Conservation (phyloP, 2,888 invertebrate species). For the Ichneumoninae sp. region DNA sequence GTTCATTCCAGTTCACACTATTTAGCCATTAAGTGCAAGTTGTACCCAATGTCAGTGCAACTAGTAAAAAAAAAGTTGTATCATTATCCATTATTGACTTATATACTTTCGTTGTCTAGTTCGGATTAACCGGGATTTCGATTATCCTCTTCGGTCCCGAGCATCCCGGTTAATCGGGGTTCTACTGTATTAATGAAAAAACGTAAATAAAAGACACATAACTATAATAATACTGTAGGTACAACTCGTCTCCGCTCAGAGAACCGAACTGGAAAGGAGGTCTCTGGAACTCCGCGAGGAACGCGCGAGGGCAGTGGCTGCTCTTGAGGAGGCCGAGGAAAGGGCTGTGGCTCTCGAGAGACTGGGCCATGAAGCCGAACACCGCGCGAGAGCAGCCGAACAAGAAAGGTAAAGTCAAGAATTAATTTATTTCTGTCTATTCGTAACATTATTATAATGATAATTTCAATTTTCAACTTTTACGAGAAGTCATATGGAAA, state of each 20-base stretch:
- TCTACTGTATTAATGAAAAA: neutral
- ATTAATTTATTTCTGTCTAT: neutral
- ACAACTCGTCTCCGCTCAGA: conserved; percentile 92
- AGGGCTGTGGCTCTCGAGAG: conserved; percentile 94
- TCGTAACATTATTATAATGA: too few species aligned
- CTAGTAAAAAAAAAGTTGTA: too few species aligned
- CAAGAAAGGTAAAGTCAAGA: conserved; percentile 84
- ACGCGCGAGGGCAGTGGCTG: conserved; percentile 91
- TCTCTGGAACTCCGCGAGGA: conserved; percentile 91
- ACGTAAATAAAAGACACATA: neutral
- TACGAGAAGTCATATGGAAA: too few species aligned
- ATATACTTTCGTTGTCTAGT: too few species aligned
- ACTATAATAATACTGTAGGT: conserved; percentile 84
- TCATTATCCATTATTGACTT: too few species aligned
- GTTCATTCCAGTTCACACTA: too few species aligned
- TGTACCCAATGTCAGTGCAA: too few species aligned
- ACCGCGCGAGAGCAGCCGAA: conserved; percentile 81
- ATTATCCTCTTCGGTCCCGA: too few species aligned
- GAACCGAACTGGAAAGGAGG: conserved; percentile 93
- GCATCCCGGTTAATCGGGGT: too few species aligned
- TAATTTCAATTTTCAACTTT: too few species aligned
- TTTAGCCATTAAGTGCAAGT: too few species aligned
- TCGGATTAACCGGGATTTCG: too few species aligned
- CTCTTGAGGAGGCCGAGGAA: conserved; percentile 96
- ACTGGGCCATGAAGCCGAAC: conserved; percentile 85